These are phyloP conservation scores for Megaceryle maxima DNA, from an alignment of 2,113 vertebrate genomes.

Conservation along the genomic window DNA sequence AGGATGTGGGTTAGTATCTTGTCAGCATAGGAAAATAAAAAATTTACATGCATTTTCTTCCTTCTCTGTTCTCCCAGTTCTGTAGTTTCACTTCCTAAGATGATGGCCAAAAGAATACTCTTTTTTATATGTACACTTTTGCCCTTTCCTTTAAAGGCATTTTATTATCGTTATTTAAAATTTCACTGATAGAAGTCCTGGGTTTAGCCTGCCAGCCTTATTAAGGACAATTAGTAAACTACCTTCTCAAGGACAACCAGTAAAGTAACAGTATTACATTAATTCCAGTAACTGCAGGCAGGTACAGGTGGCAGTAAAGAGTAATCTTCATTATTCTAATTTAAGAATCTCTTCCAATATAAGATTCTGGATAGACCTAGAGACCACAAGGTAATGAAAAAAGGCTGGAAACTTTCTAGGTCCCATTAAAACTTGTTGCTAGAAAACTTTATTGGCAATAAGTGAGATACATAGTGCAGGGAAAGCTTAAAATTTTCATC, in stretches of 20 bases:
- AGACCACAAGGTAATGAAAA: not conserved
- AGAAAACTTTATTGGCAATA: not conserved
- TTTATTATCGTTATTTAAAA: not conserved
- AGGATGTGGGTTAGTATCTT: not conserved
- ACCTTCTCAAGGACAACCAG: not conserved
- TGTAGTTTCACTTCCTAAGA: not conserved
- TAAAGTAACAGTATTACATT: not conserved
- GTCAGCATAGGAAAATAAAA: not conserved
- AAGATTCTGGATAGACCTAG: not conserved
- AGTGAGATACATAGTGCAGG: not conserved
- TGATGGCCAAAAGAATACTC: accelerated
- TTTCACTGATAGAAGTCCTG: not conserved
- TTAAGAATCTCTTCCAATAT: not conserved
- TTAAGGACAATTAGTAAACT: not conserved
- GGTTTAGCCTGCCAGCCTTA: not conserved
- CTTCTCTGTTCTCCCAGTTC: not conserved
- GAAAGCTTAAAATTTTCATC: not conserved
- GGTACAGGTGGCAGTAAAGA: not conserved
- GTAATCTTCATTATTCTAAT: not conserved
- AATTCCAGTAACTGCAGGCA: not conserved
- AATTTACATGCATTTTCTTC: not conserved
- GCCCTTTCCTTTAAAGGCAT: not conserved
- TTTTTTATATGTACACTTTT: not conserved
- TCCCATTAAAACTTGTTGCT: not conserved
- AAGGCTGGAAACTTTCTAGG: not conserved